Percentiles rank a stretch among this genome's conserved stretches.
Conservation (phyloP, 2,888 invertebrate species). For the Cerastoderma edule region DNA sequence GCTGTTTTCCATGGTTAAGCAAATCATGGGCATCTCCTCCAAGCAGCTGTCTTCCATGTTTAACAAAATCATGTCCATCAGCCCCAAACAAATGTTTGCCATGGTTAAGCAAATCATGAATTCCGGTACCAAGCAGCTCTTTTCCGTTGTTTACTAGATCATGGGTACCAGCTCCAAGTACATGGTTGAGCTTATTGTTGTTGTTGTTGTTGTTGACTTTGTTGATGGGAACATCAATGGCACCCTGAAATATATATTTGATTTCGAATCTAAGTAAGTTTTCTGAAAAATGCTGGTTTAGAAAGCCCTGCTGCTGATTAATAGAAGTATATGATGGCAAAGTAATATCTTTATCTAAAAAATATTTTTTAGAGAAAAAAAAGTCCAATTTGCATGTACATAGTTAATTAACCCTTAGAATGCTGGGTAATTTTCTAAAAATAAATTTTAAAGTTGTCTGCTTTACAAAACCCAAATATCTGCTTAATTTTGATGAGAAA, state of each 20-base stretch:
- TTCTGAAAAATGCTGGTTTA: no score
- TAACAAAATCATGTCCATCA: conserved; percentile 42
- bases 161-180: conserved; percentile 51
- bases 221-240: not conserved
- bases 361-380: no score
- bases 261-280: no score
- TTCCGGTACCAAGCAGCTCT: conserved; percentile 54
- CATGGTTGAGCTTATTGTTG: conserved; percentile 36
- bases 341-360: no score
- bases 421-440: no score
- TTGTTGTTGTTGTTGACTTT: not conserved
- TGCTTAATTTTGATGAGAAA: no score
- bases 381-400: no score
- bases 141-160: conserved; percentile 34
- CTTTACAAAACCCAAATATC: no score
- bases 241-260: not conserved
- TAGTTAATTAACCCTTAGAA: no score
- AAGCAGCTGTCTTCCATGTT: conserved; percentile 39
- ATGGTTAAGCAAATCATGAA: conserved; percentile 57
- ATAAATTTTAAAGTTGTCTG: no score
- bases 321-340: no score
- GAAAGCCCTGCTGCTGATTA: no score
- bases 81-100: conserved; percentile 43
- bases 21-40: conserved; percentile 50
- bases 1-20: not conserved